These are phyloP conservation scores for Epizoanthus stellaris DNA, from an alignment of 92 coral and sea anemone genomes.

Conservation along the genomic window DNA sequence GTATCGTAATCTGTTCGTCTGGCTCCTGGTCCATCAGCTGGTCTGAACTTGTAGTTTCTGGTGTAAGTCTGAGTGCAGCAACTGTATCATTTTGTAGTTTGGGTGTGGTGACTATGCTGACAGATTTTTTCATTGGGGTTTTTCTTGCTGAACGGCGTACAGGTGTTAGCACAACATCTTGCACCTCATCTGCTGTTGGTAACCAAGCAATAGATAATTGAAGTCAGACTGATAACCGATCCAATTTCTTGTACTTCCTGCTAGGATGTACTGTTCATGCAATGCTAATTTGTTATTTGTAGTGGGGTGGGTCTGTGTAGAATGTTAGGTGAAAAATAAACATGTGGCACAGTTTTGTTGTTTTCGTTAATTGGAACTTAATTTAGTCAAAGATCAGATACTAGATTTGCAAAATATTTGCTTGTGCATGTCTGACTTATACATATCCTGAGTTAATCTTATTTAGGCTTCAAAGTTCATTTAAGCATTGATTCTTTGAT, in stretches of 20 bases:
- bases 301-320: too few species aligned
- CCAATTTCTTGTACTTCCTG: constrained; percentile 58
- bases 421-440: too few species aligned
- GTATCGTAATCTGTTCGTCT: background rate
- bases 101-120: constrained; percentile 73
- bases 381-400: too few species aligned
- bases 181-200: constrained; percentile 52
- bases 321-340: too few species aligned
- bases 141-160: constrained; percentile 88
- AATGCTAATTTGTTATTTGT: too few species aligned
- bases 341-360: too few species aligned
- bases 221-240: constrained; percentile 18
- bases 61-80: constrained; percentile 74
- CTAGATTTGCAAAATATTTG: too few species aligned
- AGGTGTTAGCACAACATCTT: constrained; percentile 82
- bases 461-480: too few species aligned
- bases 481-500: too few species aligned
- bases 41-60: constrained; percentile 43
- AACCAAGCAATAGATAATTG: background rate
- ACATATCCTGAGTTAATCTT: too few species aligned
- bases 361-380: too few species aligned
- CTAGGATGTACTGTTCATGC: background rate
- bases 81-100: constrained; percentile 50
- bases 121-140: constrained; percentile 56
- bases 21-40: background rate